phyloP scores from a whole-genome alignment of 1,140 invertebrate genomes.

The Coenobita brevimanus region DNA sequence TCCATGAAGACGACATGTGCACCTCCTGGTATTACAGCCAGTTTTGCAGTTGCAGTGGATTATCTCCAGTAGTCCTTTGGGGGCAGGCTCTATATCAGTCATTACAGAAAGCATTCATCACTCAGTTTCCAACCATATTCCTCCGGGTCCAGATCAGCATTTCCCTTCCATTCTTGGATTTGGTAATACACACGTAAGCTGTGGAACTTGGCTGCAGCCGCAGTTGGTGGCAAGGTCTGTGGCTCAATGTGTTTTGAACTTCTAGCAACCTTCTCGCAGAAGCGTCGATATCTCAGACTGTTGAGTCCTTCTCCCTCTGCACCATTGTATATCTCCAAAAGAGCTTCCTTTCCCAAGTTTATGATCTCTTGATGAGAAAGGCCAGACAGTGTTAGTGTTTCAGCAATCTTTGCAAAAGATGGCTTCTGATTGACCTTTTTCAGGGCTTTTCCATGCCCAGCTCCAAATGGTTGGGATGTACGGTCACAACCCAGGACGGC shows the following conservation, averaged over 20 bases:
- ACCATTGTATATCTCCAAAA: background rate
- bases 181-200: conserved; percentile 20
- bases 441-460: background rate
- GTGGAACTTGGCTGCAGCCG: conserved; percentile 11
- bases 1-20: conserved; percentile 1
- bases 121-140: background rate
- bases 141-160: conserved; percentile 23
- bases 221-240: conserved; percentile 27
- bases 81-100: conserved; percentile 17
- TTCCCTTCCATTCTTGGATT: conserved; percentile 32
- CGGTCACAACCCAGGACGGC: background rate
- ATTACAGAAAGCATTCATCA: background rate
- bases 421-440: conserved; percentile 14
- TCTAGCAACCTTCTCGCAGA: conserved; percentile 24
- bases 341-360: conserved; percentile 19
- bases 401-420: background rate
- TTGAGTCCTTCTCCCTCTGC: conserved; percentile 24
- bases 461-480: conserved; percentile 25
- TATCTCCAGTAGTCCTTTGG: conserved; percentile 30
- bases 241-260: conserved; percentile 4
- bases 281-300: conserved; percentile 8
- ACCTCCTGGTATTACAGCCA: conserved; percentile 10
- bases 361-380: background rate
- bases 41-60: background rate
- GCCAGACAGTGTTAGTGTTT: background rate